phyloP scores from a whole-genome alignment of 2,888 invertebrate genomes.

The Drosophila infuscata region DNA sequence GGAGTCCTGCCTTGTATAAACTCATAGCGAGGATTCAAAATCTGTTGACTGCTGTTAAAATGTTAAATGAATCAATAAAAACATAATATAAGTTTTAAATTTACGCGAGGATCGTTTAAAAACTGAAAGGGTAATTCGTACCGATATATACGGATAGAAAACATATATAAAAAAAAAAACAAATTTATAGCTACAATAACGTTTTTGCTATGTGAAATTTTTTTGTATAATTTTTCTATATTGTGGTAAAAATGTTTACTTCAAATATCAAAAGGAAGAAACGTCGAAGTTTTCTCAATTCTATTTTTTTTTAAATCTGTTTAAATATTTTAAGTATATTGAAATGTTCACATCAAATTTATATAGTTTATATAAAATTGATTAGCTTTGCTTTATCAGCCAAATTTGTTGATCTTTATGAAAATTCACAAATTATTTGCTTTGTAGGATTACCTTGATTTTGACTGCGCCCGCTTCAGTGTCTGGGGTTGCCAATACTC shows the following conservation, averaged over 20 bases:
- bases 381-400: background rate
- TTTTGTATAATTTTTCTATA: background rate
- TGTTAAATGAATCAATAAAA: background rate
- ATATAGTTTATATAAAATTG: background rate
- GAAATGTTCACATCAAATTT: background rate
- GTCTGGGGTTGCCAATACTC: slow-evolving; percentile 32
- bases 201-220: too few species aligned
- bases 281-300: background rate
- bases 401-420: background rate
- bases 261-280: background rate
- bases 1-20: slow-evolving; percentile 11
- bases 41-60: slow-evolving; percentile 8
- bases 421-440: background rate
- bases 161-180: too few species aligned
- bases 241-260: background rate
- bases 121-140: background rate
- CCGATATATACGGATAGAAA: background rate
- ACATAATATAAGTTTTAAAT: background rate
- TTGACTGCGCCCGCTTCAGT: slow-evolving; percentile 1
- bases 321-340: too few species aligned
- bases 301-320: background rate
- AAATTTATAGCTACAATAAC: too few species aligned
- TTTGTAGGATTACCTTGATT: slow-evolving; percentile 31
- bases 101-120: background rate
- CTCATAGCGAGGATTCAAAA: slow-evolving; percentile 44